These are phyloP conservation scores for Ammodytes dubius DNA, from an alignment of 2,113 vertebrate genomes.

Conservation along the genomic window DNA sequence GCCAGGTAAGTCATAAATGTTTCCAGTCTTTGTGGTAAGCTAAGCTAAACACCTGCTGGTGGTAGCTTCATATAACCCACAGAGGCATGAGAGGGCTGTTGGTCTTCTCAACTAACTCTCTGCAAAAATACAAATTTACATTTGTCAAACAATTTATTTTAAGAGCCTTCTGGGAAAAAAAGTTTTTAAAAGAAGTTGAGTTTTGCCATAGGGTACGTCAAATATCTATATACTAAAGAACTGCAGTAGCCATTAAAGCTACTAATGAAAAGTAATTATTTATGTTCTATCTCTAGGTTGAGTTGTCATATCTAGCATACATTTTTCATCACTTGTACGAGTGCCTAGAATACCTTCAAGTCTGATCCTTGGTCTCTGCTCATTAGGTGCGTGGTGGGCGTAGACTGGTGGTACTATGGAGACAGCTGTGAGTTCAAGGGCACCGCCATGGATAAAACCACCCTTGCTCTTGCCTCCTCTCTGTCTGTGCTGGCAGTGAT, in stretches of 20 bases:
- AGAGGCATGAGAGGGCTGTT: neutral
- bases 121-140: neutral
- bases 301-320: neutral
- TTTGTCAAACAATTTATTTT: too few species aligned
- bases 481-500: constrained; percentile 79
- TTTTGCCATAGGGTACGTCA: neutral
- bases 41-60: neutral
- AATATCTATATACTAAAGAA: neutral
- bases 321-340: neutral
- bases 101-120: neutral
- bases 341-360: neutral
- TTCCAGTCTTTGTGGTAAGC: neutral
- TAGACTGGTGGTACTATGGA: constrained; percentile 92
- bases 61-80: neutral
- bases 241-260: too few species aligned
- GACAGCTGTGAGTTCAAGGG: constrained; percentile 87
- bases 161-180: neutral
- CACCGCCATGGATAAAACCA: constrained; percentile 78
- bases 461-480: constrained; percentile 79
- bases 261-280: neutral
- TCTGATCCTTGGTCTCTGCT: neutral
- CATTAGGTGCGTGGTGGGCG: constrained; percentile 87
- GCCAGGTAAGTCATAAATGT: neutral
- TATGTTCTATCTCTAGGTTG: neutral
- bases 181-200: neutral